A percentile compares a stretch with the other conserved stretches of the same genome.
These are phyloP conservation scores for Myotis findleyi DNA, from an alignment of 2,797 vertebrate species.

Conservation along the genomic window DNA sequence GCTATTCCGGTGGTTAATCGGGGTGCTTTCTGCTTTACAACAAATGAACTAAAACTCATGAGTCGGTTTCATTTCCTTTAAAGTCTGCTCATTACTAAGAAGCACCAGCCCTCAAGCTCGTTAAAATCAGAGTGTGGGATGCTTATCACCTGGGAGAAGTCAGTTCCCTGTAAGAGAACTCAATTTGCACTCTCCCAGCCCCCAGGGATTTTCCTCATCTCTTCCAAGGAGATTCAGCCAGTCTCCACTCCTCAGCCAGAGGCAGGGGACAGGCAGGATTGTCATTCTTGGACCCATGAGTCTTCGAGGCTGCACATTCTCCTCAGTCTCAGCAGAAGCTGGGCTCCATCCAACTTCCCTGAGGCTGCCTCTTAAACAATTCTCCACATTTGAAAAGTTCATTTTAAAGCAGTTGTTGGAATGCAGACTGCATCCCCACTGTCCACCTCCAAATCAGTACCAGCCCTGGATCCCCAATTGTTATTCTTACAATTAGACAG, in stretches of 20 bases:
- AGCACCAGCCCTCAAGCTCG: slow-evolving; percentile 31
- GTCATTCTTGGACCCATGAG: not conserved
- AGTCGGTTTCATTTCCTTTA: slow-evolving; percentile 57
- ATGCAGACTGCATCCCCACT: not conserved
- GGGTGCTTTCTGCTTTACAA: slow-evolving; percentile 16
- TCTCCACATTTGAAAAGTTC: not conserved
- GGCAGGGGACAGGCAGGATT: not conserved
- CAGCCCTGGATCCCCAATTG: not conserved
- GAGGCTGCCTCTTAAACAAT: not conserved
- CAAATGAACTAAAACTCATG: slow-evolving; percentile 59
- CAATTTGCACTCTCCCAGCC: not conserved
- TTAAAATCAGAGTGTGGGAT: slow-evolving; percentile 50
- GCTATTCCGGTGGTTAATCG: not conserved
- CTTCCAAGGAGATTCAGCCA: not conserved
- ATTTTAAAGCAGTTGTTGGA: slow-evolving; percentile 19
- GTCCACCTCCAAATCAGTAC: not conserved
- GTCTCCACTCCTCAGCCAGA: not conserved
- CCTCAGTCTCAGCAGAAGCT: not conserved
- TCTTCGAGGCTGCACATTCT: not conserved
- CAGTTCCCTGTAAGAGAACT: slow-evolving; percentile 19
- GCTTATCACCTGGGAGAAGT: slow-evolving; percentile 33
- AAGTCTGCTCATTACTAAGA: slow-evolving; percentile 57
- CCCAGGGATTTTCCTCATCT: not conserved
- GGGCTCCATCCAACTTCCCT: not conserved
- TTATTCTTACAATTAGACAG: not conserved